Conservation (phyloP, 2,797 vertebrate genomes). For the Protosalanx chinensis region DNA sequence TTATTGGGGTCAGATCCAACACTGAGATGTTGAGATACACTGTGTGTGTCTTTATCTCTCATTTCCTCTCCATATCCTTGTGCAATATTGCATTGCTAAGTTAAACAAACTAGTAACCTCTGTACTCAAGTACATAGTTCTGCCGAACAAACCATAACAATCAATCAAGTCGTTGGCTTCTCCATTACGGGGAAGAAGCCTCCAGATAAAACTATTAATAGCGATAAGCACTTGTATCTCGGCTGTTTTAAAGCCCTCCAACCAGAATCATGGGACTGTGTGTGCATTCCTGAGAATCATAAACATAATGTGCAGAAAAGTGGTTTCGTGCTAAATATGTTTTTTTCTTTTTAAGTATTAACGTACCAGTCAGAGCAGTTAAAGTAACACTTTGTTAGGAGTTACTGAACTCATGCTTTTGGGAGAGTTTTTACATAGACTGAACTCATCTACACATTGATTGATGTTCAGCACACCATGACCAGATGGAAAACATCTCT, state of each 20-base stretch:
- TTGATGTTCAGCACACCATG: too few species aligned
- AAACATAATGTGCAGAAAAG: constrained; percentile 7
- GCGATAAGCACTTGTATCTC: background rate
- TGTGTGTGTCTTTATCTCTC: background rate
- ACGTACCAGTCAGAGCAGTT: too few species aligned
- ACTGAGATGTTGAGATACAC: background rate
- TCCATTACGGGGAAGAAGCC: background rate
- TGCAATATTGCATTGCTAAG: constrained; percentile 2
- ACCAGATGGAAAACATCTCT: too few species aligned
- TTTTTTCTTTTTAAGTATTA: background rate
- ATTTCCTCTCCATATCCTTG: constrained; percentile 8
- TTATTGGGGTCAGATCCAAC: constrained; percentile 5
- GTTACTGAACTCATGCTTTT: too few species aligned
- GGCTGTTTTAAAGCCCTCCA: background rate
- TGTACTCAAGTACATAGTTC: constrained; percentile 9
- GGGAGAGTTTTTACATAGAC: too few species aligned
- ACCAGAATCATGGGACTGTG: background rate
- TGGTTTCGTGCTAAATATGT: background rate
- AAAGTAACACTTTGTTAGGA: too few species aligned
- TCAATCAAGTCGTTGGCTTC: background rate
- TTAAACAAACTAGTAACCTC: background rate
- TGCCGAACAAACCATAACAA: constrained; percentile 1
- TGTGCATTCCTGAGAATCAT: constrained; percentile 3
- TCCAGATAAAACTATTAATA: background rate
- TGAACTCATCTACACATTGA: too few species aligned